Evolutionary conservation across 1,140 invertebrate genomes (phyloP).

Genomic region (Augochlora pura): DNA sequence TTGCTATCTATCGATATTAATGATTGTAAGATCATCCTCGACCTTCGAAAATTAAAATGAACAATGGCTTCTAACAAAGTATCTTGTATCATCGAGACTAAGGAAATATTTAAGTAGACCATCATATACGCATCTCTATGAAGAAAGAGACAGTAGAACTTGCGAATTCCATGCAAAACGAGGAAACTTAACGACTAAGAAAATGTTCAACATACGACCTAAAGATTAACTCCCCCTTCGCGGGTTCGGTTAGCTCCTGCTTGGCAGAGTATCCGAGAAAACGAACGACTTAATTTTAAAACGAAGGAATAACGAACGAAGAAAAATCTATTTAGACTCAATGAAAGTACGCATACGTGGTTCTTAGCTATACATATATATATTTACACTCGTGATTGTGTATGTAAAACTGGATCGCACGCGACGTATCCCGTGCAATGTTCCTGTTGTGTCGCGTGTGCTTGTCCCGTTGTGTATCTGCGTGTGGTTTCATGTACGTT

Average conservation of each 20-base stretch:
- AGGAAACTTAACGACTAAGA: constrained; percentile 63
- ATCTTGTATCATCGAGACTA: too few relatives aligned
- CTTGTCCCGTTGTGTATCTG: not conserved
- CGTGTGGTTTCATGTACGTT: not conserved
- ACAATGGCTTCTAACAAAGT: too few relatives aligned
- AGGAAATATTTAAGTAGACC: too few relatives aligned
- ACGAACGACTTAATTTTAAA: constrained; percentile 33
- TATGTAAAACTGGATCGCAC: constrained; percentile 12
- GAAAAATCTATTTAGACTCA: constrained; percentile 40
- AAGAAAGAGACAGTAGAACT: not conserved
- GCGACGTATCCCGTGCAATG: constrained; percentile 27
- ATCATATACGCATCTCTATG: too few relatives aligned
- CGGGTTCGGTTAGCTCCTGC: constrained; percentile 41
- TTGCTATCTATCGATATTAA: too few relatives aligned
- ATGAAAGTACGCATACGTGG: constrained; percentile 57
- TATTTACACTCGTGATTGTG: constrained; percentile 42
- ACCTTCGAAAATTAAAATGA: too few relatives aligned
- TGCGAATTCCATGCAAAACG: not conserved
- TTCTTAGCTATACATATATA: constrained; percentile 9
- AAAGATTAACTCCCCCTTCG: constrained; percentile 32
- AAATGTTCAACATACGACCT: constrained; percentile 51
- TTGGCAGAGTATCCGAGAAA: constrained; percentile 56
- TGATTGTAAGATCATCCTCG: too few relatives aligned
- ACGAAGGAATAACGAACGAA: constrained; percentile 44
- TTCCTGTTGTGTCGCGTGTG: not conserved